Evolutionary conservation across 2,888 invertebrate genomes (phyloP).

Genomic region (Lysandra coridon): DNA sequence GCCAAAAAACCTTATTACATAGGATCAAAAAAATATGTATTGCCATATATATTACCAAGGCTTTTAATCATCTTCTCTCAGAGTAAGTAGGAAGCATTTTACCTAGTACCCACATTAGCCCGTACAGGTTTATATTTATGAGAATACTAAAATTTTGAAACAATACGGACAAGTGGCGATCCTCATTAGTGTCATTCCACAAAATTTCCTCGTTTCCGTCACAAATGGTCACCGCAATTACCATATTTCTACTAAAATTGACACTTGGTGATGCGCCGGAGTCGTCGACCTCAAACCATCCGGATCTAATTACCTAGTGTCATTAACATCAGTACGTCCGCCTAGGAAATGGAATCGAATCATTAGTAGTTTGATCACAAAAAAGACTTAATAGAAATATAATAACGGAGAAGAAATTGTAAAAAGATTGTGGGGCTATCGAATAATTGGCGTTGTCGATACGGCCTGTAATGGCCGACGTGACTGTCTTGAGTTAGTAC

Average conservation of each 20-base stretch:
- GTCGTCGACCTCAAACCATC: slow-evolving; percentile 77
- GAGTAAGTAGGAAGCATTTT: too few species aligned
- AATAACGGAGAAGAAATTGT: slow-evolving; percentile 81
- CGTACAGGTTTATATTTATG: too few species aligned
- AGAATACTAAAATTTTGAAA: not conserved
- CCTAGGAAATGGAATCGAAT: slow-evolving; percentile 81
- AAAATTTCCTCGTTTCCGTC: slow-evolving; percentile 33
- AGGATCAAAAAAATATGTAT: too few species aligned
- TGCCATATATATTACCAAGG: too few species aligned
- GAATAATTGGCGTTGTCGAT: slow-evolving; percentile 81
- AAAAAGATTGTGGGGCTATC: slow-evolving; percentile 80
- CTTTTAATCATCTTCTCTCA: too few species aligned
- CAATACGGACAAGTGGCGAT: not conserved
- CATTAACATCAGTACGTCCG: slow-evolving; percentile 80
- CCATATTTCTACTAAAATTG: slow-evolving; percentile 76
- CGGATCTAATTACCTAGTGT: slow-evolving; percentile 79
- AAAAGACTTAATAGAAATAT: slow-evolving; percentile 81
- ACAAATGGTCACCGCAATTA: slow-evolving; percentile 58
- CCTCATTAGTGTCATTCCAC: slow-evolving; percentile 9
- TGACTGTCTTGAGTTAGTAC: slow-evolving; percentile 60
- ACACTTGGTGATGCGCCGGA: slow-evolving; percentile 69
- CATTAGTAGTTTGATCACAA: slow-evolving; percentile 81
- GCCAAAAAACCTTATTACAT: too few species aligned
- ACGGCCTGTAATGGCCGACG: slow-evolving; percentile 79
- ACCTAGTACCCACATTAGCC: too few species aligned